Evolutionary conservation across 2,888 invertebrate genomes (phyloP).

Genomic region (Erpobdella octoculata): DNA sequence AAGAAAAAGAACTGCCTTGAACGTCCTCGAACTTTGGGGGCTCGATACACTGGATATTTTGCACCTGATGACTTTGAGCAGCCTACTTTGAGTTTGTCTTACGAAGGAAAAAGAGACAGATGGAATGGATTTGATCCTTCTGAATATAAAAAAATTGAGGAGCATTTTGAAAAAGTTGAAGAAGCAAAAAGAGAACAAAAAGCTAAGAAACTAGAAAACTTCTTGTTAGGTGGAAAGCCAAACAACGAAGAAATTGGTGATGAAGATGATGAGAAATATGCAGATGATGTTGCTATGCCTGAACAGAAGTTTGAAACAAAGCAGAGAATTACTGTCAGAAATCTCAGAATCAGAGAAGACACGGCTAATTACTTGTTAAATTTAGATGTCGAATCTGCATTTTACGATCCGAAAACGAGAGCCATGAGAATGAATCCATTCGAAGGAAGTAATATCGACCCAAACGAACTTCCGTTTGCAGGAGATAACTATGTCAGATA

Average conservation of each 20-base stretch:
- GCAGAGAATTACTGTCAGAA: constrained; percentile 95
- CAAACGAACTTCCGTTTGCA: constrained; percentile 58
- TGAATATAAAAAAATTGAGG: constrained; percentile 79
- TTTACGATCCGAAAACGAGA: constrained; percentile 96
- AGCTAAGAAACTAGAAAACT: constrained; percentile 29
- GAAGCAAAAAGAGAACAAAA: constrained; percentile 44
- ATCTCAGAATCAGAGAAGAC: constrained; percentile 93
- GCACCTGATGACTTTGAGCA: constrained; percentile 86
- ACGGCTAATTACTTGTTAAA: constrained; percentile 96
- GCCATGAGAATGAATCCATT: constrained; percentile 96
- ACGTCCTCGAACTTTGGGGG: constrained; percentile 82
- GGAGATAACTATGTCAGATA: constrained; percentile 95
- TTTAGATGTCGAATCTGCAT: constrained; percentile 90
- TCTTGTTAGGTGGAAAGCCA: not conserved
- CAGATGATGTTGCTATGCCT: constrained; percentile 71
- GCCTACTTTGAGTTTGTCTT: constrained; percentile 71
- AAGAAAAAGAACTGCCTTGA: constrained; percentile 92
- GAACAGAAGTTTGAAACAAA: constrained; percentile 98
- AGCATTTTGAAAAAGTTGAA: constrained; percentile 75
- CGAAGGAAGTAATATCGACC: constrained; percentile 54
- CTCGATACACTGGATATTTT: constrained; percentile 71
- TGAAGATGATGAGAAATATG: constrained; percentile 66
- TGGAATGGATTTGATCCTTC: constrained; percentile 85
- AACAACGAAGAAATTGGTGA: constrained; percentile 62
- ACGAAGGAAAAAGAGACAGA: constrained; percentile 88